Evolutionary conservation across 2,113 vertebrate genomes (phyloP).

Genomic region (Oreochromis aureus): DNA sequence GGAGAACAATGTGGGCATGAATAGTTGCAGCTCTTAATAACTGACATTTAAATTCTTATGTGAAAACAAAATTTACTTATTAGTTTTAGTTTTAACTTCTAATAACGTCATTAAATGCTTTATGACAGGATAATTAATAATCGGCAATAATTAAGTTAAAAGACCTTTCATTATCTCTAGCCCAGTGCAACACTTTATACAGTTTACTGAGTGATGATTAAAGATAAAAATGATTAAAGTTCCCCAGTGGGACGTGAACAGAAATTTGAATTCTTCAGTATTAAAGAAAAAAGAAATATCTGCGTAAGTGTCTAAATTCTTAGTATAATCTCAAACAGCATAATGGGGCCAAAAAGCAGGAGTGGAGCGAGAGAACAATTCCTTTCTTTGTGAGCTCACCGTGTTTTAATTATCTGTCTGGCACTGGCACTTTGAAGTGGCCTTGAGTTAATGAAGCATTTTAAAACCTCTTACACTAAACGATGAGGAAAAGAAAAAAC

Average conservation of each 20-base stretch:
- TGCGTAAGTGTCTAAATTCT: background rate
- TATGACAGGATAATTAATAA: background rate
- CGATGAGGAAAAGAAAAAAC: background rate
- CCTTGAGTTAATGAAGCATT: conserved; percentile 26
- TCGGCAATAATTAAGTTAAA: background rate
- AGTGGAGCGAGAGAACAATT: background rate
- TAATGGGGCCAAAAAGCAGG: background rate
- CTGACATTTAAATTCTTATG: background rate
- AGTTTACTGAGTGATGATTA: background rate
- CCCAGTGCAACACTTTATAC: background rate
- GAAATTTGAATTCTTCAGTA: background rate
- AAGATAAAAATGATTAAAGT: background rate
- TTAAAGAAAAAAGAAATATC: background rate
- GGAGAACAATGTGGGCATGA: background rate
- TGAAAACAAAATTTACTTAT: background rate
- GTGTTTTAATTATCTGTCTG: conserved; percentile 40
- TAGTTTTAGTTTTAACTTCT: background rate
- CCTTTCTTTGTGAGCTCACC: background rate
- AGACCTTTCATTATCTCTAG: background rate
- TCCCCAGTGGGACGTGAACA: background rate
- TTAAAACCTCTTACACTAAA: background rate
- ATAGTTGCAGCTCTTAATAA: background rate
- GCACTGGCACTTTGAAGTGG: background rate
- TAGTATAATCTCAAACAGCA: background rate
- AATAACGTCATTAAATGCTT: background rate